These are phyloP conservation scores for Aviceda subcristata DNA, from an alignment of 2,113 vertebrate species.

Conservation along the genomic window DNA sequence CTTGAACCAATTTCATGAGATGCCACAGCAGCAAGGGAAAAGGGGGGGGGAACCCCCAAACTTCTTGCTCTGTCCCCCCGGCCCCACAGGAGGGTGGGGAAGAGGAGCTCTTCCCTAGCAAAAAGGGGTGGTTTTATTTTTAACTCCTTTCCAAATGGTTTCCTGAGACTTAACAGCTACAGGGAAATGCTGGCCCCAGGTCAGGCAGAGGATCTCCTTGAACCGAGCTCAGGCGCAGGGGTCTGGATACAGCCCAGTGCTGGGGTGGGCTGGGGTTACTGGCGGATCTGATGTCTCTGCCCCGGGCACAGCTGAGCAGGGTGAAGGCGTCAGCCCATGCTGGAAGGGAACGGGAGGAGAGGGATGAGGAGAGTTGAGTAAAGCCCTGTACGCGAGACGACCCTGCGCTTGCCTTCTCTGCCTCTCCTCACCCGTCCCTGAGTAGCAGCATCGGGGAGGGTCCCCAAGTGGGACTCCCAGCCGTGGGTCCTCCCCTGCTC, in stretches of 20 bases:
- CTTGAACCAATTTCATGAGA: not conserved
- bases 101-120: not conserved
- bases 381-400: rapidly evolving
- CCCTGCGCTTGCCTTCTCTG: rapidly evolving
- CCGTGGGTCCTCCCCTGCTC: rapidly evolving
- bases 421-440: not conserved
- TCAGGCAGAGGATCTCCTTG: not conserved
- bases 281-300: not conserved
- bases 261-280: not conserved
- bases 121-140: rapidly evolving
- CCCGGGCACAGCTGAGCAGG: rapidly evolving
- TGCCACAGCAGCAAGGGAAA: rapidly evolving
- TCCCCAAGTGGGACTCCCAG: not conserved
- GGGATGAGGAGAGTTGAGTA: not conserved
- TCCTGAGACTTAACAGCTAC: not conserved
- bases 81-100: not conserved
- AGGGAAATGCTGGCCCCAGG: not conserved
- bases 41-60: not conserved
- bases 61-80: not conserved
- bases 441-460: not conserved
- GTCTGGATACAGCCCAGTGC: rapidly evolving
- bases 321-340: rapidly evolving
- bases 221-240: rapidly evolving
- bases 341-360: not conserved
- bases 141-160: not conserved